phyloP scores from a whole-genome alignment of 2,888 invertebrate genomes.

The Tinea trinotella region DNA sequence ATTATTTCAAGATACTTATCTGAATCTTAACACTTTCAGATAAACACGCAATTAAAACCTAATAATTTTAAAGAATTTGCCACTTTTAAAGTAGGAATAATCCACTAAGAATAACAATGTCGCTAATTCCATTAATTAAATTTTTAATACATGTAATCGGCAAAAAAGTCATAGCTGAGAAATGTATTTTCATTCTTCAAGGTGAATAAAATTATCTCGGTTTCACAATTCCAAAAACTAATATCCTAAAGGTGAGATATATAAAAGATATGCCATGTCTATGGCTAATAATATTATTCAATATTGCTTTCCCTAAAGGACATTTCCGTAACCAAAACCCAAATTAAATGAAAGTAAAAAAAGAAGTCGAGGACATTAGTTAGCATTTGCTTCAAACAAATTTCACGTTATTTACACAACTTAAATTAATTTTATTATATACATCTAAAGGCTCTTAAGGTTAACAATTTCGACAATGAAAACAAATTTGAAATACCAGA shows the following conservation, averaged over 20 bases:
- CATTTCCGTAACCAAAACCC: background rate
- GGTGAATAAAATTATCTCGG: background rate
- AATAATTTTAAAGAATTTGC: background rate
- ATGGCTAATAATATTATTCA: too few species aligned
- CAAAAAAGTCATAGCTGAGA: too few species aligned
- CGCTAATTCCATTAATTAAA: too few species aligned
- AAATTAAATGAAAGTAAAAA: background rate
- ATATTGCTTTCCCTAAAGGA: background rate
- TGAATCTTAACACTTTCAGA: background rate
- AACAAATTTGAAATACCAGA: conserved; percentile 1
- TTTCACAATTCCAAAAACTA: background rate
- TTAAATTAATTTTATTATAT: background rate
- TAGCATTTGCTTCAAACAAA: background rate
- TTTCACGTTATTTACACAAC: background rate
- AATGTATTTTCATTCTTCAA: background rate
- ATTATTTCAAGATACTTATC: background rate
- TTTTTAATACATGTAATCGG: too few species aligned
- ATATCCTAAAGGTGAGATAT: background rate
- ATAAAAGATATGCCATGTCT: background rate
- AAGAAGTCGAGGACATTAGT: background rate
- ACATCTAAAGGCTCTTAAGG: background rate
- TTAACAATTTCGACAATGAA: background rate
- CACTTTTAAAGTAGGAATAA: too few species aligned
- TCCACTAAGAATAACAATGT: too few species aligned
- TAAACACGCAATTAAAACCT: background rate